These are phyloP conservation scores for Aporophyla nigra DNA, from an alignment of 2,888 invertebrate genomes.

Conservation along the genomic window DNA sequence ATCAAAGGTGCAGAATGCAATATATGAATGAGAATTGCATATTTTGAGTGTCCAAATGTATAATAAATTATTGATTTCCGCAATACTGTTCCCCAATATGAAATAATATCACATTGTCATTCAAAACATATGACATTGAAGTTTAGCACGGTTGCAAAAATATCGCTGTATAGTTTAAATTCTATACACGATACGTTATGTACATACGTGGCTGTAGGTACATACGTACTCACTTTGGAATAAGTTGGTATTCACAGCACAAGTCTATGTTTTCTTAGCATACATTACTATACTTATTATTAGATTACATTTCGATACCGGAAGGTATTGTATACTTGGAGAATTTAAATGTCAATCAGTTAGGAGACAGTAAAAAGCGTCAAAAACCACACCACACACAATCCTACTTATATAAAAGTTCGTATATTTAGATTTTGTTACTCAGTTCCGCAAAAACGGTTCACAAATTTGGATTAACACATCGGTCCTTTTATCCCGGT, in stretches of 20 bases:
- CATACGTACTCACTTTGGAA: slow-evolving; percentile 45
- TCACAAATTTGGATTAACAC: no score
- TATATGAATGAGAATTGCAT: neutral
- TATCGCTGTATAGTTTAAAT: slow-evolving; percentile 38
- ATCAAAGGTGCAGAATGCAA: neutral
- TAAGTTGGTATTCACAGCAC: slow-evolving; percentile 9
- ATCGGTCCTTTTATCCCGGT: no score
- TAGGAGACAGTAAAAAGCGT: neutral
- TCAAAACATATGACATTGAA: slow-evolving; percentile 23
- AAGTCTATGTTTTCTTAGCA: slow-evolving; percentile 33
- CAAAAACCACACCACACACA: neutral
- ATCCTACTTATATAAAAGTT: no score
- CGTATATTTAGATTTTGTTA: no score
- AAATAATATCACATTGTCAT: slow-evolving; percentile 47
- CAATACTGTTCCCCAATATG: slow-evolving; percentile 32
- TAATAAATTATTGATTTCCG: slow-evolving; percentile 36
- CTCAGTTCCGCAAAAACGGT: no score
- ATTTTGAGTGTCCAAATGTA: slow-evolving; percentile 2
- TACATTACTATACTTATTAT: slow-evolving; percentile 49
- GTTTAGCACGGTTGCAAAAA: slow-evolving; percentile 35
- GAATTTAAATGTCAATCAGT: slow-evolving; percentile 37
- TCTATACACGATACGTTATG: slow-evolving; percentile 38
- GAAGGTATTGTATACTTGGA: slow-evolving; percentile 32
- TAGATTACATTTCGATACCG: slow-evolving; percentile 39
- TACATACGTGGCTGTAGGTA: slow-evolving; percentile 22